Conservation (phyloP, 2,113 vertebrate genomes). For the Tupaia tana region DNA sequence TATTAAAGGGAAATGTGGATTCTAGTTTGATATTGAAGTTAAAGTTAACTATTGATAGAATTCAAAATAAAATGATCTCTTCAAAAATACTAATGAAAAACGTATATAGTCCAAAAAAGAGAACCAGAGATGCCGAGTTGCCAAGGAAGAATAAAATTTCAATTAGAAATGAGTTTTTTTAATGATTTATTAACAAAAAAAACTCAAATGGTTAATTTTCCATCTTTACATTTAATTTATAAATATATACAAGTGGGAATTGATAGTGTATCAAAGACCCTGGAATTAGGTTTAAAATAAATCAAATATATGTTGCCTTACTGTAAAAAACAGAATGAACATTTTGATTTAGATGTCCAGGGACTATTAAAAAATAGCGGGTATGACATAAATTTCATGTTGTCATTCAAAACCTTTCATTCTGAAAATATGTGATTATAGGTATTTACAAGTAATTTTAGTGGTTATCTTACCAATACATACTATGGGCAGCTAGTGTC, state of each 20-base stretch:
- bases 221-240: neutral
- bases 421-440: neutral
- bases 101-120: neutral
- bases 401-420: neutral
- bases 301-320: neutral
- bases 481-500: neutral
- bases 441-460: neutral
- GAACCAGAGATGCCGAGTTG: neutral
- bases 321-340: neutral
- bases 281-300: neutral
- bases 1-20: constrained; percentile 3
- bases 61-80: constrained; percentile 42
- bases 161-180: neutral
- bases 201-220: neutral
- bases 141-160: neutral
- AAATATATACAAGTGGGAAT: constrained; percentile 1
- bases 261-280: neutral
- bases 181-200: neutral
- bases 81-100: neutral
- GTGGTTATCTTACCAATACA: neutral
- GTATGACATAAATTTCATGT: neutral
- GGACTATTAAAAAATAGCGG: neutral
- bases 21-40: constrained; percentile 20
- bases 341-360: neutral
- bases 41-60: neutral